A percentile compares a stretch with the other conserved stretches of the same genome.
These are phyloP conservation scores for Dasyornis broadbenti DNA, from an alignment of 2,113 vertebrate species.

Conservation along the genomic window DNA sequence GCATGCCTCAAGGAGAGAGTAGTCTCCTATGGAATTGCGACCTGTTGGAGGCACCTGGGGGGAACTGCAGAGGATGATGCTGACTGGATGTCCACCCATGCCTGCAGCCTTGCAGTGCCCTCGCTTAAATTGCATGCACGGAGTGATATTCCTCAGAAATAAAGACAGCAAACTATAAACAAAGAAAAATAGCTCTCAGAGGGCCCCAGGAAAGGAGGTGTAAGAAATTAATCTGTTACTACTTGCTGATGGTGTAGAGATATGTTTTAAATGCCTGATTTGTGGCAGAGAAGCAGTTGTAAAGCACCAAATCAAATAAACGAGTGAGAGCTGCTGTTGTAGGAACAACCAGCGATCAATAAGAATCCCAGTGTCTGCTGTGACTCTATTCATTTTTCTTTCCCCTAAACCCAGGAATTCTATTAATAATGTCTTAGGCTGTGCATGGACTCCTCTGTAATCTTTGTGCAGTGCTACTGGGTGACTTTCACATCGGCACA, in stretches of 20 bases:
- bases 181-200: not conserved
- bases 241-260: not conserved
- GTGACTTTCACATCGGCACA: not conserved
- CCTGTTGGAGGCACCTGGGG: not conserved
- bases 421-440: not conserved
- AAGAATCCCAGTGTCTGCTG: not conserved
- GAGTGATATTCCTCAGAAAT: not conserved
- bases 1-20: not conserved
- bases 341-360: not conserved
- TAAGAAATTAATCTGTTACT: not conserved
- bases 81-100: not conserved
- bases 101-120: not conserved
- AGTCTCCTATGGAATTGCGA: fast-evolving
- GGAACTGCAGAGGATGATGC: not conserved
- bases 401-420: not conserved
- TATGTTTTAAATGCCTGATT: not conserved
- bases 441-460: not conserved
- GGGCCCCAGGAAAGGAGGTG: not conserved
- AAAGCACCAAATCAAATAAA: not conserved
- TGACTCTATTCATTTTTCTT: not conserved
- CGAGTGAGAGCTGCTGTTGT: not conserved
- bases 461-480: not conserved
- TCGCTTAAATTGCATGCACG: fast-evolving
- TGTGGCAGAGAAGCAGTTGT: not conserved
- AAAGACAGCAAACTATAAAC: not conserved